phyloP scores from a whole-genome alignment of 2,888 invertebrate species.

The Meiosimyza platycephala region DNA sequence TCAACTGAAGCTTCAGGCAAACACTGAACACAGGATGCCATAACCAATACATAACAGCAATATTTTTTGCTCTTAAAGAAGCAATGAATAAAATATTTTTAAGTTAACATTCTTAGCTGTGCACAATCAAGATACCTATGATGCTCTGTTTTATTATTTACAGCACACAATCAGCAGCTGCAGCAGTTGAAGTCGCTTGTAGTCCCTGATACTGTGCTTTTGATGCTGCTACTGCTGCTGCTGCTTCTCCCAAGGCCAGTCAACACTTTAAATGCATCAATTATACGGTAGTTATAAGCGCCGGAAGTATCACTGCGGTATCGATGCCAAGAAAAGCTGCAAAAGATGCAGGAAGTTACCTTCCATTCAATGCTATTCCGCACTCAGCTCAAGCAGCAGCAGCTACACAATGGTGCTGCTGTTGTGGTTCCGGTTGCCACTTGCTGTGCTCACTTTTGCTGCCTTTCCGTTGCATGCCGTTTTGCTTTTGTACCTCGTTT shows the following conservation, averaged over 20 bases:
- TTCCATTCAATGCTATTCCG: not conserved
- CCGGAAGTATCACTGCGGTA: constrained; percentile 42
- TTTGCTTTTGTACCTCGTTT: constrained; percentile 13
- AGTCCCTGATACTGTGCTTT: not conserved
- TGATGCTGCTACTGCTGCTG: not conserved
- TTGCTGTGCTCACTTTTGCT: not conserved
- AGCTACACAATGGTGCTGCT: not conserved
- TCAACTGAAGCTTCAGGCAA: not conserved
- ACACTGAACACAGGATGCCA: not conserved
- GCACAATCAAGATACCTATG: not conserved
- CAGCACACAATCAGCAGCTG: constrained; percentile 11
- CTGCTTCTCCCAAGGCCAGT: not conserved
- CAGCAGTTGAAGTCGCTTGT: constrained; percentile 4
- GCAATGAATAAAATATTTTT: constrained; percentile 31
- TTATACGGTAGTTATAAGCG: constrained; percentile 17
- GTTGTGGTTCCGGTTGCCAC: constrained; percentile 7
- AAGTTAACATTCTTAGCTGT: constrained; percentile 1
- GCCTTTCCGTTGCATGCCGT: constrained; percentile 3
- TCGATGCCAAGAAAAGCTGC: constrained; percentile 30
- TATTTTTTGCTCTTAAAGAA: not conserved
- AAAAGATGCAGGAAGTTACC: constrained; percentile 22
- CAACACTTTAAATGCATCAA: constrained; percentile 19
- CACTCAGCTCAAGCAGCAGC: not conserved
- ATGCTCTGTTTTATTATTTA: constrained; percentile 29
- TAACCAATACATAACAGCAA: not conserved